phyloP scores from a whole-genome alignment of 1,140 invertebrate species.

The Trigoniulus corallinus region DNA sequence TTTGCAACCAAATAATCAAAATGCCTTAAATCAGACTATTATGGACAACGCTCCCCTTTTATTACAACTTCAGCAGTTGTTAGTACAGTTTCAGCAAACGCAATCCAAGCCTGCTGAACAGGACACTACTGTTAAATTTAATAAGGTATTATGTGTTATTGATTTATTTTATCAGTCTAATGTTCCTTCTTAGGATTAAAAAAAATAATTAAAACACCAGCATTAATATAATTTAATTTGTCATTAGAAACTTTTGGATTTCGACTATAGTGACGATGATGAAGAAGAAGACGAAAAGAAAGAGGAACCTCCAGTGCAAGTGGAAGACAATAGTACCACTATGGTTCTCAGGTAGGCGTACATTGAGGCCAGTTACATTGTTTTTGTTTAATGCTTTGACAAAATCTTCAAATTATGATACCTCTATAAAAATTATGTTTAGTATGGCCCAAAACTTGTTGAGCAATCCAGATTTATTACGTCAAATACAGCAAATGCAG shows the following conservation, averaged over 20 bases:
- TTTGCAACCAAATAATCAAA: too few relatives aligned
- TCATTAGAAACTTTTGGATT: constrained; percentile 51
- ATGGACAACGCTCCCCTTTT: too few relatives aligned
- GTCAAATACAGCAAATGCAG: constrained; percentile 37
- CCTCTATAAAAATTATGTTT: too few relatives aligned
- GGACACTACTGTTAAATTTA: constrained; percentile 21
- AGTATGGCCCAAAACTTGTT: constrained; percentile 36
- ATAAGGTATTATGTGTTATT: constrained; percentile 20
- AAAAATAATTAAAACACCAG: not conserved
- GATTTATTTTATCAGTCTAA: too few relatives aligned
- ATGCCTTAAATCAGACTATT: too few relatives aligned
- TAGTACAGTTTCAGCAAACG: constrained; percentile 23
- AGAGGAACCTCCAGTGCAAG: constrained; percentile 8
- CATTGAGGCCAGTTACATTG: not conserved
- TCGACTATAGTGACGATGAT: constrained; percentile 68
- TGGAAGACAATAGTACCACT: not conserved
- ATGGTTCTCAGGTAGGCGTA: not conserved
- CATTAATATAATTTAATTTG: constrained; percentile 4
- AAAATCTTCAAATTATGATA: too few relatives aligned
- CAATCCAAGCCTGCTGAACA: not conserved
- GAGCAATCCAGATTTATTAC: constrained; percentile 50
- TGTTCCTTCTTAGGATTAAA: too few relatives aligned
- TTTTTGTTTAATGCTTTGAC: too few relatives aligned
- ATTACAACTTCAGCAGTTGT: too few relatives aligned
- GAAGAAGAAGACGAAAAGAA: constrained; percentile 38